Base-by-base conservation (phyloP, 2,888 invertebrate species). In the Phyllotreta cruciferae region DNA sequence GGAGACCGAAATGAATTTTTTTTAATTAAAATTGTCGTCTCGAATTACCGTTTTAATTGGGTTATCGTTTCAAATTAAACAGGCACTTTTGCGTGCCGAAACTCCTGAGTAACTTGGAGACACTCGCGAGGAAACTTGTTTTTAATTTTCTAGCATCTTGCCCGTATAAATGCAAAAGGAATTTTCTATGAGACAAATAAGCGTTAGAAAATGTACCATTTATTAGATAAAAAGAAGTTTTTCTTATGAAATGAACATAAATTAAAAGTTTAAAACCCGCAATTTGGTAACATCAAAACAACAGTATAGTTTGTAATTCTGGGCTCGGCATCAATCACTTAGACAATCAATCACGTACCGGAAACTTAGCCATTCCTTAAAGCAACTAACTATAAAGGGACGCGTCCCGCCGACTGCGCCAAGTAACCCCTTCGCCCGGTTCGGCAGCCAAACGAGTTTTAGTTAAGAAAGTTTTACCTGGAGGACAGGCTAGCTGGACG, bases 401-500 rank as follows among this genome's bases (percentile, higher is more conserved):
- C 52, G 38, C 38, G n/a, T 34, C 10, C 13, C 35, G 24, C 2
- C 24, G 24, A 24, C 24, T 24, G n/a, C n/a, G n/a, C n/a, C n/a
- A n/a, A n/a, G n/a, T 3, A 37, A 11, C 52, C 52, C 36, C 6
- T 37, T 52, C 13, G 11, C 10, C 10, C 14, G 35, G 10, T 14
- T 37, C 45, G 24, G 41, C 42, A 47, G 39, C 24, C 5, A 38
- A 49, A 55, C 24, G 39, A 71, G 64, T 56, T 24, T 24, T 65
- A 66, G 63, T 67, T 67, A 64, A 49, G 64, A 66, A 67, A 54
- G 62, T 67, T 52, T 52, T 81, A 87, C 91, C 91, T 81, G 90
- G 89, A 58, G 91, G 91, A 79, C 94, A 95, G 74, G 93, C 91
- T 45, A 94, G 83, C 69, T 93, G 93, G 41, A 94, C 92, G 53